Conservation (phyloP, 2,113 vertebrate genomes). For the Tichodroma muraria region DNA sequence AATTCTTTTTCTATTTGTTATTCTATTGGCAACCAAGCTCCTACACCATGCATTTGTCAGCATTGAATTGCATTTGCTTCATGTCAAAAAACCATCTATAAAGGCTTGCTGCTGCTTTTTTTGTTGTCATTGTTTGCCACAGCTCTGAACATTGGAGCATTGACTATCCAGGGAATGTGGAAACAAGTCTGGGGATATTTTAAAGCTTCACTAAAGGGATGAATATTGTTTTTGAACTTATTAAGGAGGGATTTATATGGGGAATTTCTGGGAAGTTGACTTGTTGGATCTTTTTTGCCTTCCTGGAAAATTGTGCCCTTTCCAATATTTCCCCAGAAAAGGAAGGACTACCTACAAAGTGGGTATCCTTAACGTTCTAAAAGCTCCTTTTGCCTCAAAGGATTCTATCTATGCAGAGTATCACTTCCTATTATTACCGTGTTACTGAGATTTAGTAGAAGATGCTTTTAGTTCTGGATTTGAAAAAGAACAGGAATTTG, state of each 20-base stretch:
- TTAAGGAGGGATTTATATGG: not conserved
- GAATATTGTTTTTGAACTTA: not conserved
- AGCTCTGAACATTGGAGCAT: not conserved
- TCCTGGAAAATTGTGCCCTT: not conserved
- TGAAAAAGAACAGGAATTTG: not conserved
- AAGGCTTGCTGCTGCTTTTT: not conserved
- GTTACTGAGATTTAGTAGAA: not conserved
- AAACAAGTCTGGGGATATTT: not conserved
- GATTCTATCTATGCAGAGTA: not conserved
- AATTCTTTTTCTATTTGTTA: slow-evolving; percentile 51
- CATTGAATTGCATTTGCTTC: not conserved
- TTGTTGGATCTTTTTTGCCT: not conserved
- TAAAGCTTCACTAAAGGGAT: not conserved
- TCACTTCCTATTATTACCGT: not conserved
- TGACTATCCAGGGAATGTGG: not conserved
- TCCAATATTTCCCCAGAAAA: not conserved
- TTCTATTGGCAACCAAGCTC: not conserved
- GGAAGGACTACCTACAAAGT: not conserved
- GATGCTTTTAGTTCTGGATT: not conserved
- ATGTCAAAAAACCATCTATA: slow-evolving; percentile 14
- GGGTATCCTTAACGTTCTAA: not conserved
- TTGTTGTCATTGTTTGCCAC: not conserved
- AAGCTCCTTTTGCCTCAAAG: not conserved
- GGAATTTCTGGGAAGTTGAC: not conserved
- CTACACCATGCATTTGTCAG: slow-evolving; percentile 24